Percentiles rank a stretch among this genome's conserved stretches.
Evolutionary conservation across 2,113 vertebrate genomes (phyloP).

Genomic region (Zosterops lateralis): DNA sequence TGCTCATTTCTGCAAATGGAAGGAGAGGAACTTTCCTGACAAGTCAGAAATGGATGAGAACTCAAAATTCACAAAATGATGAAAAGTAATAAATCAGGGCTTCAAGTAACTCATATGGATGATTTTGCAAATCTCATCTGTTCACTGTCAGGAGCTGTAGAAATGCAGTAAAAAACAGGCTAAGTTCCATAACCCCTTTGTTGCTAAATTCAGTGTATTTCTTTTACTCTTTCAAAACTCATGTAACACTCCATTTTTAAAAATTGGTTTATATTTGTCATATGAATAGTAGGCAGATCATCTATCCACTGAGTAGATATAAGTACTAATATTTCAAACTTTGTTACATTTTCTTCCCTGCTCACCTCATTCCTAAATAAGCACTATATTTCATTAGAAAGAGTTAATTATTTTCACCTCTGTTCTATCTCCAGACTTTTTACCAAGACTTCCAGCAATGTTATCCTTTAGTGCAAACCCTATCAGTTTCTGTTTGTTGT

Average conservation of each 20-base stretch:
- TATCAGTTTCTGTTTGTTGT: background rate
- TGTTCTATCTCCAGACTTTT: background rate
- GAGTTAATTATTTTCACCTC: background rate
- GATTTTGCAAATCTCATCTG: background rate
- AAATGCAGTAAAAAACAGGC: background rate
- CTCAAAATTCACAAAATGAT: background rate
- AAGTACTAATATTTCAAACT: background rate
- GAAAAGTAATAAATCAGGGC: background rate
- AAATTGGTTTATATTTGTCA: background rate
- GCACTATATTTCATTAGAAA: background rate
- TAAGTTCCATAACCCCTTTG: background rate
- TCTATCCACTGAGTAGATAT: accelerated
- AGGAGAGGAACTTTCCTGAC: background rate
- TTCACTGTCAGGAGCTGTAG: background rate
- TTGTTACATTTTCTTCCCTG: background rate
- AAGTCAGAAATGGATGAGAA: background rate
- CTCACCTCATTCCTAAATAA: background rate
- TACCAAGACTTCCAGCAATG: background rate
- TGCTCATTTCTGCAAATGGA: background rate
- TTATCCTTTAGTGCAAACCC: background rate
- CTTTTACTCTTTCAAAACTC: background rate
- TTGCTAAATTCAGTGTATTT: background rate
- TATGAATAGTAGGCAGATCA: background rate
- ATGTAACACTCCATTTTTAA: accelerated
- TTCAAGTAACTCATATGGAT: background rate